Evolutionary conservation across 2,888 invertebrate species (phyloP).

Genomic region (Odiellus spinosus): DNA sequence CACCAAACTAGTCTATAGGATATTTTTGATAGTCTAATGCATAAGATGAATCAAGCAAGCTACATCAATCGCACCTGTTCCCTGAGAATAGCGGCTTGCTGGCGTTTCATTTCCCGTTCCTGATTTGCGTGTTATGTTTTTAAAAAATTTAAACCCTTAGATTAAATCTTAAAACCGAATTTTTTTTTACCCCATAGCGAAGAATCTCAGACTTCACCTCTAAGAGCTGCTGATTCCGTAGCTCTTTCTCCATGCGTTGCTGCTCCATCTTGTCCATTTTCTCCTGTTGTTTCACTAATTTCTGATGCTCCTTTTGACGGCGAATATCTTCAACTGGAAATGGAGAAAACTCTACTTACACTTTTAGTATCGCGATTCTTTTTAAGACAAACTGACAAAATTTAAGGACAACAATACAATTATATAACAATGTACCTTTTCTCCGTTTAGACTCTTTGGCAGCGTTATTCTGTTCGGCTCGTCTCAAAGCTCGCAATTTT

Average conservation of each 20-base stretch:
- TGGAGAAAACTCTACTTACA: constrained; percentile 1
- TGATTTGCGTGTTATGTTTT: constrained; percentile 2
- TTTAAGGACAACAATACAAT: background rate
- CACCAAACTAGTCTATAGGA: too few species aligned
- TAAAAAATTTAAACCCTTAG: too few species aligned
- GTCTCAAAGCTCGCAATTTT: too few species aligned
- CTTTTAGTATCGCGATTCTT: background rate
- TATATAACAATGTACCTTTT: background rate
- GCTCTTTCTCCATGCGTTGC: constrained; percentile 58
- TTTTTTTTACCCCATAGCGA: background rate
- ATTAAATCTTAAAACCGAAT: too few species aligned
- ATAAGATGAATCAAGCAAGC: background rate
- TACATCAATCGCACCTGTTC: constrained; percentile 35
- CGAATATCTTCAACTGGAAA: constrained; percentile 26
- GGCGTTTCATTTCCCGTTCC: constrained; percentile 16
- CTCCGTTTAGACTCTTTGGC: too few species aligned
- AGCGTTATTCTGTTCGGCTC: too few species aligned
- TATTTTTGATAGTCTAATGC: too few species aligned
- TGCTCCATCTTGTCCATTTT: constrained; percentile 67
- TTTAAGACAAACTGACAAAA: background rate
- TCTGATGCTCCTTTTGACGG: constrained; percentile 28
- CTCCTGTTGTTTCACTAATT: constrained; percentile 54
- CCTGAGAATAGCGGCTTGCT: constrained; percentile 10
- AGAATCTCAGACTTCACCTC: constrained; percentile 45
- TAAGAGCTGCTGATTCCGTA: constrained; percentile 63